Conservation (phyloP, 2,113 vertebrate genomes). For the Trichomycterus rosablanca region DNA sequence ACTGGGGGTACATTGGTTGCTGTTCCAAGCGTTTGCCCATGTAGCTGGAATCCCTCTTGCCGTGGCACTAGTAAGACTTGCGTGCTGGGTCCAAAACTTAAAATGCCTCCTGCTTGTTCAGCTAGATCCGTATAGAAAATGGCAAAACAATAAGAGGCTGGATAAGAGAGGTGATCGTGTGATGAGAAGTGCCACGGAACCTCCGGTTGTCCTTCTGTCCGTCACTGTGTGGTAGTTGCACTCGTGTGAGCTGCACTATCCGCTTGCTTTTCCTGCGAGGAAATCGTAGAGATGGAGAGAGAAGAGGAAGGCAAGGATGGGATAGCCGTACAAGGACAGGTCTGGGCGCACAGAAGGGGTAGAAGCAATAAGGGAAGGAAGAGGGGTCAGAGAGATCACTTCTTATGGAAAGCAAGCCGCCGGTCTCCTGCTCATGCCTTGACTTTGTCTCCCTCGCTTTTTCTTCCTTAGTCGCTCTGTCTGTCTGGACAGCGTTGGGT, state of each 20-base stretch:
- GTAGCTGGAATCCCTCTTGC: constrained; percentile 85
- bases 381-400: constrained; percentile 45
- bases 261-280: constrained; percentile 16
- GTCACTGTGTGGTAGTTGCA: constrained; percentile 31
- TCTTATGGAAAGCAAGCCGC: constrained; percentile 52
- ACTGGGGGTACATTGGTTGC: constrained; percentile 93
- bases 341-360: constrained; percentile 20
- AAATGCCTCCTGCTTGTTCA: constrained; percentile 16
- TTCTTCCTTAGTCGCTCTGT: constrained; percentile 17
- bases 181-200: constrained; percentile 34
- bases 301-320: constrained; percentile 17
- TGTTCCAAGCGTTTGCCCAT: constrained; percentile 92
- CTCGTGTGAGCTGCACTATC: constrained; percentile 26
- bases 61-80: constrained; percentile 61
- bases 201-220: constrained; percentile 36
- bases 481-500: constrained; percentile 39
- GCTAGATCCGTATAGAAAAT: constrained; percentile 28
- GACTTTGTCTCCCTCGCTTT: constrained; percentile 50
- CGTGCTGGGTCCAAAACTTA: constrained; percentile 31
- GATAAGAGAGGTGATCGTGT: too few relatives aligned
- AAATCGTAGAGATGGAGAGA: constrained; percentile 24
- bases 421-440: constrained; percentile 44
- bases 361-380: constrained; percentile 27
- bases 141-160: neutral
- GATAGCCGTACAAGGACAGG: constrained; percentile 25